Conservation (phyloP, 1,140 invertebrate genomes). For the Microplitis mediator region DNA sequence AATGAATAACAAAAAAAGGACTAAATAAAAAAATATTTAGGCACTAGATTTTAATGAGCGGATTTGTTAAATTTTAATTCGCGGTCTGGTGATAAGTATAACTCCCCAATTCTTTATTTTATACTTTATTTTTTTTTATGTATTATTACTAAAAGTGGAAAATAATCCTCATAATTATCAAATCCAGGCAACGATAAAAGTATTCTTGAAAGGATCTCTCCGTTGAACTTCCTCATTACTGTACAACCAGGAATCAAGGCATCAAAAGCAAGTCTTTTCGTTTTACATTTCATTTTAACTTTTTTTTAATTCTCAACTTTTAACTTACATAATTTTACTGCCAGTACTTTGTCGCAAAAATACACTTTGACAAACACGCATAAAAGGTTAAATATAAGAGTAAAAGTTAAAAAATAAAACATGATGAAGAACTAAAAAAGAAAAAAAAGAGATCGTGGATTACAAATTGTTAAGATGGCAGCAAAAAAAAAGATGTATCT, state of each 20-base stretch:
- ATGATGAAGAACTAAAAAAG: background rate
- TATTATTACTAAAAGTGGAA: constrained; percentile 43
- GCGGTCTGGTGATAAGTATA: constrained; percentile 60
- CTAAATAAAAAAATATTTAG: constrained; percentile 24
- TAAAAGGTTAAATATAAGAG: constrained; percentile 13
- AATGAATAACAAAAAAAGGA: constrained; percentile 11
- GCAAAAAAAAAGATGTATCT: background rate
- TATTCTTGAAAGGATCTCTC: constrained; percentile 54
- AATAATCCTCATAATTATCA: constrained; percentile 63
- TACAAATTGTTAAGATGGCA: too few species aligned
- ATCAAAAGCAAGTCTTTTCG: constrained; percentile 48
- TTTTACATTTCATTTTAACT: constrained; percentile 17
- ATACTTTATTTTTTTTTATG: too few species aligned
- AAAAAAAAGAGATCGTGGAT: background rate
- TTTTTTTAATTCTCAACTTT: background rate
- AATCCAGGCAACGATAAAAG: constrained; percentile 46
- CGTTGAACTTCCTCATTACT: constrained; percentile 52
- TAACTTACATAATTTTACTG: constrained; percentile 5
- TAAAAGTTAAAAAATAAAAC: background rate
- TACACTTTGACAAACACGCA: constrained; percentile 20
- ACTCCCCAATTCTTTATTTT: constrained; percentile 13
- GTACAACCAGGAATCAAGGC: constrained; percentile 19
- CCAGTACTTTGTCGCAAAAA: background rate
- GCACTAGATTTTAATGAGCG: constrained; percentile 52
- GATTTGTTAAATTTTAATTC: constrained; percentile 55